Evolutionary conservation across 2,888 invertebrate genomes (phyloP), one percentile per base, ranked within the genome.

Genomic region (Elgonia sp.): DNA sequence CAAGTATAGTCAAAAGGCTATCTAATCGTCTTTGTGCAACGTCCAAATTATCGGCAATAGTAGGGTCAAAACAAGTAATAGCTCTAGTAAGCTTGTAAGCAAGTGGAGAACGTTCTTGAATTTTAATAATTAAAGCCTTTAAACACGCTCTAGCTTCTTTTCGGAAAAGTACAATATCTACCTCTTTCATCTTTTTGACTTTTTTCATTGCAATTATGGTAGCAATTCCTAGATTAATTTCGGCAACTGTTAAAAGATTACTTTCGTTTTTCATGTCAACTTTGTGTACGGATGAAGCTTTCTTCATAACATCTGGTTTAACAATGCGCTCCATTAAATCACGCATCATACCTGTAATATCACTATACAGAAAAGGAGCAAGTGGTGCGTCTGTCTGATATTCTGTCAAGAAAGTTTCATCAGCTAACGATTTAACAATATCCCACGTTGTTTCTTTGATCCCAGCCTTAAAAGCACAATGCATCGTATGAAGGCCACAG

Each of bases 281-380:
- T 16, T 69, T 16, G 6, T 46, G 21, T 12, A 70, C n/a, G 12
- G 50, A 40, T 55, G 70, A 37, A 0, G 40, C 37, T 46, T 80
- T 57, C 1, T 79, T 63, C 18, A 84, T 37, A 63, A 73, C 70
- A 14, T 84, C 72, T 16, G 69, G 20, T 40, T 83, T 83, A 16
- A 86, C 63, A 63, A 89, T 79, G 37, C 69, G 50, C 14, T 40
- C 55, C 86, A 87, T 84, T 16, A 63, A 16, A 77, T 29, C 77
- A 20, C 50, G 57, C 6, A 81, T 29, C 18, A 80, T 62, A 12
- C 21, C 46, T 16, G 46, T 46, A 14, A 46, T 14, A 10, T 10
- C 10, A 46, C 16, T 46, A 16, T 46, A 46, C 1, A 46, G 10
- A 46, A 46, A 42, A 14, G 4, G 7, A 10, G 46, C 46, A 16